Base-by-base conservation (phyloP, 2,797 vertebrate genomes). In the Sparidentex hasta region DNA sequence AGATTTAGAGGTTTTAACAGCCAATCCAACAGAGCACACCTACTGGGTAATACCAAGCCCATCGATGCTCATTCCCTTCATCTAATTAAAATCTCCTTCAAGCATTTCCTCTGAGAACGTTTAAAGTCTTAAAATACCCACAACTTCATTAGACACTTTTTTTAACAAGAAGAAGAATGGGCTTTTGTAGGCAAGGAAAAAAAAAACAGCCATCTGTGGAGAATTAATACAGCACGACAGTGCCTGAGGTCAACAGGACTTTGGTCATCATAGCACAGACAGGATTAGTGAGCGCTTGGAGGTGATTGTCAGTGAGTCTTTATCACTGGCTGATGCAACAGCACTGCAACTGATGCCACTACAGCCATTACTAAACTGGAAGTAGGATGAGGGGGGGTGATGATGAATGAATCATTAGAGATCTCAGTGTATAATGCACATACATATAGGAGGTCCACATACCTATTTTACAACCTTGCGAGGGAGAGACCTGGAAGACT, bases 11-110 rank as follows among this genome's bases (percentile, higher is more conserved):
- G 80, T 90, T 91, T 90, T 87, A 92, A 86, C 77, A 85, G 76
- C 61, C 85, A 63, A 86, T 89, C 87, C 87, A 73, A 87, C 81
- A 81, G 84, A 82, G 87, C 88, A 71, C 81, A 81, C 82, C 82
- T 80, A 88, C 81, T 74, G 87, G 65, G 83, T 83, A 81, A 83
- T 74, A 83, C 74, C 41, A 18, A 79, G 75, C 80, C 79, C 81
- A 83, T 92, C 80, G 55, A 89, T 89, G 81, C 78, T 91, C 86
- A 88, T 90, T 92, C 84, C 73, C 76, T 80, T 76, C 79, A 67
- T 85, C 91, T 88, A 90, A 94, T 94, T 92, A 91, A 91, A 93
- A 92, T 86, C 88, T 91, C 86, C 87, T 90, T 88, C 80, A 74
- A 88, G 88, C 84, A 65, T 84, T 75, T 86, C 86, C 91, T 89